Evolutionary conservation across 2,797 vertebrate species (phyloP).

Genomic region (Philypnodon macrostomus): DNA sequence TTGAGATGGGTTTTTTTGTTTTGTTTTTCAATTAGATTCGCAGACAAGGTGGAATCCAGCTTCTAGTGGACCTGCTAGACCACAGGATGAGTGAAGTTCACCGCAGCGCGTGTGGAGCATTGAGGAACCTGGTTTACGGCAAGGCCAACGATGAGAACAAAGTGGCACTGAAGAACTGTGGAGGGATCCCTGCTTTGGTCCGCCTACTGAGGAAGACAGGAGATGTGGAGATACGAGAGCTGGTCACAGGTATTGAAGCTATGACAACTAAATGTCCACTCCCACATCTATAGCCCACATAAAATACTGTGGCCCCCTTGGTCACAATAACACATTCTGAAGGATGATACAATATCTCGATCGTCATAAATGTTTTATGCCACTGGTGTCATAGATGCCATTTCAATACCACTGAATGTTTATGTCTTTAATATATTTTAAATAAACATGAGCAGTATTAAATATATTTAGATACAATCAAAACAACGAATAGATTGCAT

Average conservation of each 20-base stretch:
- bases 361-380: no score
- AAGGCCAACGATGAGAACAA: constrained; percentile 98
- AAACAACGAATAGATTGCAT: no score
- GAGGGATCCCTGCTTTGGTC: constrained; percentile 94
- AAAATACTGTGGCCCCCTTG: no score
- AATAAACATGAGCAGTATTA: no score
- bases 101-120: constrained; percentile 94
- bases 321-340: no score
- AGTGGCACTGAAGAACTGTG: constrained; percentile 95
- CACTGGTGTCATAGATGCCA: no score
- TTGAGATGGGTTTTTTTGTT: background rate
- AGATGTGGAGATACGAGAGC: constrained; percentile 94
- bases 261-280: background rate
- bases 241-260: constrained; percentile 87
- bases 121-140: constrained; percentile 95
- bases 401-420: no score
- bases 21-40: constrained; percentile 87
- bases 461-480: no score
- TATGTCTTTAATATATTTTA: no score
- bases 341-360: no score
- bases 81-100: constrained; percentile 98
- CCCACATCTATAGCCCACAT: no score
- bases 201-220: constrained; percentile 92
- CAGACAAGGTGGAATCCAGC: constrained; percentile 93
- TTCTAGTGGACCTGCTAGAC: constrained; percentile 94